Conservation (phyloP, 2,113 vertebrate species). For the Eulemur macaco region DNA sequence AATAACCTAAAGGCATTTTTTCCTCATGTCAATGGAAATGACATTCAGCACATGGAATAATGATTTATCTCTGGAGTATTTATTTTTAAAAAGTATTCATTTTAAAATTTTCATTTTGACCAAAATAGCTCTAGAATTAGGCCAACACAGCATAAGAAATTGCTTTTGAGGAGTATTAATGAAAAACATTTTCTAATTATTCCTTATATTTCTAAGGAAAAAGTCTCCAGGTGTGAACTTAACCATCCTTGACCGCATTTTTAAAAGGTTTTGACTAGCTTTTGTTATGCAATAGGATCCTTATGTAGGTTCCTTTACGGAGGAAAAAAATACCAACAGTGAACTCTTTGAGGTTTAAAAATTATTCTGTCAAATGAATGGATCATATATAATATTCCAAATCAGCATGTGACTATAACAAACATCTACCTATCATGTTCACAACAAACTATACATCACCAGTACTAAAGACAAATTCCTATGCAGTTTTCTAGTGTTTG, state of each 20-base stretch:
- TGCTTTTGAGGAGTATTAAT: background rate
- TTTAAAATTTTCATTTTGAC: background rate
- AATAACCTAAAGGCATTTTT: slow-evolving; percentile 46
- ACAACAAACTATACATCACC: background rate
- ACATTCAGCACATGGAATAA: background rate
- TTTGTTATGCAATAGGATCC: background rate
- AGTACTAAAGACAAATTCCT: background rate
- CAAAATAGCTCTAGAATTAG: slow-evolving; percentile 4
- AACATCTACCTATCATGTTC: slow-evolving; percentile 35
- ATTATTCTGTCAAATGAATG: slow-evolving; percentile 50
- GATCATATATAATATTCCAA: slow-evolving; percentile 69
- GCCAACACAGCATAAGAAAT: background rate
- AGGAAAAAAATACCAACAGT: background rate
- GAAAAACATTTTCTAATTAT: background rate
- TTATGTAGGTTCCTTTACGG: background rate
- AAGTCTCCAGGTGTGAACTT: background rate
- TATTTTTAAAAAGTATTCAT: background rate
- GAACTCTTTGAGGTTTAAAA: slow-evolving; percentile 56
- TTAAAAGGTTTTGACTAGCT: background rate
- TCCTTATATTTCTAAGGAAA: background rate
- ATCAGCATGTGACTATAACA: slow-evolving; percentile 61
- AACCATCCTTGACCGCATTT: background rate
- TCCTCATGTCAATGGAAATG: background rate
- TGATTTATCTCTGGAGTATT: background rate
- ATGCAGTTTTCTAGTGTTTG: background rate